Conservation (phyloP, 2,113 vertebrate species). For the Nyctereutes procyonoides region DNA sequence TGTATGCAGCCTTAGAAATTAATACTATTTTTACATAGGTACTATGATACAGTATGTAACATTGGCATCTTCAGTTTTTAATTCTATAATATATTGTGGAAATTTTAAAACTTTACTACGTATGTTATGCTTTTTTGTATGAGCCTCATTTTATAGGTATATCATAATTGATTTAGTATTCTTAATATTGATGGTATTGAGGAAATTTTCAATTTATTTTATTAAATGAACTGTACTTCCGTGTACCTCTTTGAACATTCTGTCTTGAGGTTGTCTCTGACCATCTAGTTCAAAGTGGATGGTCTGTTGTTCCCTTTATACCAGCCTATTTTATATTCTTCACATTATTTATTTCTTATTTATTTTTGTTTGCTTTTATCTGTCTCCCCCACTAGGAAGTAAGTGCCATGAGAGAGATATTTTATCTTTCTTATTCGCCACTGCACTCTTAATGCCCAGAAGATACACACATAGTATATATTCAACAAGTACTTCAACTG, state of each 20-base stretch:
- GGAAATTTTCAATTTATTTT: not conserved
- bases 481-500: not conserved
- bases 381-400: not conserved
- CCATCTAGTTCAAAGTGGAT: not conserved
- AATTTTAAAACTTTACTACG: not conserved
- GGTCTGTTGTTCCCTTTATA: not conserved
- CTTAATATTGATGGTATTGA: not conserved
- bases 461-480: not conserved
- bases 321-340: not conserved
- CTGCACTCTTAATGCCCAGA: not conserved
- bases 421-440: not conserved
- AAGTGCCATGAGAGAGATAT: not conserved
- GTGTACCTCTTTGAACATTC: not conserved
- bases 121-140: not conserved
- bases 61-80: not conserved
- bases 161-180: not conserved
- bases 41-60: not conserved
- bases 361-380: not conserved
- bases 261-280: not conserved
- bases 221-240: not conserved
- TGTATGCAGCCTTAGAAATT: not conserved
- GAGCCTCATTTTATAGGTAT: not conserved
- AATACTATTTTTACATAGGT: not conserved
- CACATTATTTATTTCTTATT: not conserved
- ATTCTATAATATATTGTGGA: not conserved